These are phyloP conservation scores for Chiroxiphia lanceolata DNA, from an alignment of 2,797 vertebrate genomes.

Conservation along the genomic window DNA sequence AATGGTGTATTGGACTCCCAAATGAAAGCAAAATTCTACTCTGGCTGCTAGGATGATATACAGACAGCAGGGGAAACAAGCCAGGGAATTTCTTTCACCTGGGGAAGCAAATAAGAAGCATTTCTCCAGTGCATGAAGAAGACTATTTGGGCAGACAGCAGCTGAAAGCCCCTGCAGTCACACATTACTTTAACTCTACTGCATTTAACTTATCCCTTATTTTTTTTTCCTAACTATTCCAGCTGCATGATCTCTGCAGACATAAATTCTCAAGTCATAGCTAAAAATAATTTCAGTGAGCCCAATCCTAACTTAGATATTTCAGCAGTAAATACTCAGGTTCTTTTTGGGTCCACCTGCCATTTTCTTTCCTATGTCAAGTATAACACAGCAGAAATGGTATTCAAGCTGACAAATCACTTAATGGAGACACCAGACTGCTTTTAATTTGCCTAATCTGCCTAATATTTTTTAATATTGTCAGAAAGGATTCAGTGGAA, in stretches of 20 bases:
- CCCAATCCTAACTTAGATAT: background rate
- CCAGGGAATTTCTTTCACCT: constrained; percentile 2
- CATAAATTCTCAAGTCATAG: background rate
- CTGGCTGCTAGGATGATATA: background rate
- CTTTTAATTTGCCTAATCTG: background rate
- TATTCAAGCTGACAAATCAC: background rate
- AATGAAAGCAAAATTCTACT: constrained; percentile 12
- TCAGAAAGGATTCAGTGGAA: background rate
- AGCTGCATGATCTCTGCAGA: background rate
- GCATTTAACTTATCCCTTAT: background rate
- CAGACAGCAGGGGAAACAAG: background rate
- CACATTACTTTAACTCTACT: background rate
- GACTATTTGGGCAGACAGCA: background rate
- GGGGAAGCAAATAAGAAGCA: background rate
- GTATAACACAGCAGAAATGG: background rate
- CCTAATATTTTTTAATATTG: background rate
- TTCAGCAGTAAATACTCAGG: background rate
- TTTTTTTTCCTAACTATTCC: background rate
- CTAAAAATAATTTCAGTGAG: background rate
- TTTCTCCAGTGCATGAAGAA: background rate
- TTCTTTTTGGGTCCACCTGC: background rate
- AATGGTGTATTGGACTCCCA: background rate
- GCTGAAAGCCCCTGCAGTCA: background rate
- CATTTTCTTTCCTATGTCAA: background rate
- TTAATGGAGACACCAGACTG: background rate